These are phyloP conservation scores for Dysmachus trigonus DNA, from an alignment of 2,888 invertebrate species.

Conservation along the genomic window DNA sequence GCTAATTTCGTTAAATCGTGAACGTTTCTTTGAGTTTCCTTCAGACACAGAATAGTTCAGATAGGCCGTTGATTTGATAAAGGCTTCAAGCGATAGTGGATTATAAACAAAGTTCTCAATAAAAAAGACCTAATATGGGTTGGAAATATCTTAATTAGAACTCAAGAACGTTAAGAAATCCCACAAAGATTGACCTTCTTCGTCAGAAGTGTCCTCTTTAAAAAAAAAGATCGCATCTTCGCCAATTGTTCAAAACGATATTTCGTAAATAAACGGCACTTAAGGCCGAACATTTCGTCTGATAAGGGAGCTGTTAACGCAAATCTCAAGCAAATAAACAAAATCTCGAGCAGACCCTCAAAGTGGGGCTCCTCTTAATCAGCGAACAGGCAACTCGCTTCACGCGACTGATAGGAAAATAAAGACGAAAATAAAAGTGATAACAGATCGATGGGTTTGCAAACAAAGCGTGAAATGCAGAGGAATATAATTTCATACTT, in stretches of 20 bases:
- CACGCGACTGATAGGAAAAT: not conserved
- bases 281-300: not conserved
- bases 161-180: not conserved
- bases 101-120: not conserved
- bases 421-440: not conserved
- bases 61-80: not conserved
- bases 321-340: not conserved
- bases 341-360: not conserved
- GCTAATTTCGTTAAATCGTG: too few relatives aligned
- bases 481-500: slow-evolving; percentile 41
- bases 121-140: not conserved
- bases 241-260: not conserved
- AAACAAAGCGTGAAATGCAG: not conserved
- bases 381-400: not conserved
- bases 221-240: not conserved
- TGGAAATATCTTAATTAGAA: not conserved
- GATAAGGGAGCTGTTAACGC: not conserved
- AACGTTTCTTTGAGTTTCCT: too few relatives aligned
- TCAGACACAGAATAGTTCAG: not conserved
- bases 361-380: not conserved
- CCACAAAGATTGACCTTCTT: not conserved
- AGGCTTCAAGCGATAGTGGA: not conserved
- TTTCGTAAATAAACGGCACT: not conserved
- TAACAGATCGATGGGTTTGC: not conserved
- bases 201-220: not conserved